Base-by-base conservation (phyloP, 2,113 vertebrate species). In the Zosterops borbonicus region DNA sequence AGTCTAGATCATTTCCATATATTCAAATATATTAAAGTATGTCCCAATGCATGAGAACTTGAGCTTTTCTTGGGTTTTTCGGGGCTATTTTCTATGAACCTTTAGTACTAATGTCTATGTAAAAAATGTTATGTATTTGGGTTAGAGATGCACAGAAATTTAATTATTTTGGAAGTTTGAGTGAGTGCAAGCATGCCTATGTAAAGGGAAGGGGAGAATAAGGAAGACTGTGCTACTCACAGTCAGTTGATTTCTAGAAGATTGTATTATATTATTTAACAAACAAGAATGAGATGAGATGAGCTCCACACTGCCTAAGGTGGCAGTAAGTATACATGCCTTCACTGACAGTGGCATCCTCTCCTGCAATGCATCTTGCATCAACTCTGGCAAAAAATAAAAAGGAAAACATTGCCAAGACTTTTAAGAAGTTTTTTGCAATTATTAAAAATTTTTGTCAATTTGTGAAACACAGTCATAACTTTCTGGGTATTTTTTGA, bases 381-480 rank as follows among this genome's bases (percentile, higher is more conserved):
- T 41, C 27, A 65, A 3, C 19, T 46, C 31, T 76, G 7, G 35
- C 15, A 55, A 19, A 19, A 59, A 47, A 80, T 65, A 18, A n/a
- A 85, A 70, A 27, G 4, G 12, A 87, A 82, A 90, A 52, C 7
- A 31, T 7, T 56, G 28, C 3, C 13, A 63, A 83, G 14, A 6
- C 9, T 77, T 75, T 29, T 33, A 76, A 76, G 25, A 35, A 49
- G 2, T 12, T 91, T 76, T 23, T 73, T 65, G 5, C 4, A 76
- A 44, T 24, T 64, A 56, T 62, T 50, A 22, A 80, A 95, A n/a
- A 6, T 25, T 86, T 74, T 68, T 55, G 24, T 12, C 8, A 73
- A 23, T 28, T 10, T 18, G 6, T 50, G 11, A 25, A 68, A 1
- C 1, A 0, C 27, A 50, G 14, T 20, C 27, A 44, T 77, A 1